These are phyloP conservation scores for Cydia splendana DNA, from an alignment of 1,140 invertebrate genomes.

Conservation along the genomic window DNA sequence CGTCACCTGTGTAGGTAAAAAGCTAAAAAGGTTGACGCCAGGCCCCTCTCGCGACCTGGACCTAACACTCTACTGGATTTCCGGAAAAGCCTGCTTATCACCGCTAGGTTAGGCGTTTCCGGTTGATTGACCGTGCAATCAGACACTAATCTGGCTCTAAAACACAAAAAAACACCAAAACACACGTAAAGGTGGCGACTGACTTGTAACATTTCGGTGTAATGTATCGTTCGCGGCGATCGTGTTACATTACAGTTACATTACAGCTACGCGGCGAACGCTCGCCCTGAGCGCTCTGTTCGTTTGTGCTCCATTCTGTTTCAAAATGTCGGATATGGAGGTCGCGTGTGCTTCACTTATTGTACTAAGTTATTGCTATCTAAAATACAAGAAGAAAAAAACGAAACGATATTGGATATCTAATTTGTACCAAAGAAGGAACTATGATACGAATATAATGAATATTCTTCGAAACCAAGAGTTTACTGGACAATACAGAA, in stretches of 20 bases:
- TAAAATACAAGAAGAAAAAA: conserved; percentile 44
- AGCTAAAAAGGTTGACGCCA: too few species aligned
- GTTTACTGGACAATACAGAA: conserved; percentile 39
- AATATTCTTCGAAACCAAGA: conserved; percentile 40
- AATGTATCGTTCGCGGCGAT: conserved; percentile 39
- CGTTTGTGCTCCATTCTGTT: not conserved
- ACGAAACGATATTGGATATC: conserved; percentile 40
- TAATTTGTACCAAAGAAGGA: conserved; percentile 41
- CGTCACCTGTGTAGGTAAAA: too few species aligned
- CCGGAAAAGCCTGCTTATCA: too few species aligned
- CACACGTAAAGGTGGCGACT: conserved; percentile 40
- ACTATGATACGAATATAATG: conserved; percentile 33
- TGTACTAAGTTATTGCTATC: conserved; percentile 43
- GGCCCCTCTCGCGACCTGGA: too few species aligned
- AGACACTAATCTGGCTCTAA: too few species aligned
- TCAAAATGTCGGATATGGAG: conserved; percentile 38
- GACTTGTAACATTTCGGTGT: conserved; percentile 38
- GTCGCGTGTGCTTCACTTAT: conserved; percentile 40
- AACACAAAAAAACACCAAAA: too few species aligned
- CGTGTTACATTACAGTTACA: conserved; percentile 9
- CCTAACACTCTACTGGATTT: too few species aligned
- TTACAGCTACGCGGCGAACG: conserved; percentile 36
- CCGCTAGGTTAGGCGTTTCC: too few species aligned
- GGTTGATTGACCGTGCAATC: too few species aligned
- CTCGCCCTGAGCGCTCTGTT: conserved; percentile 26